Evolutionary conservation across 2,113 vertebrate species (phyloP).

Genomic region (Turnix velox): DNA sequence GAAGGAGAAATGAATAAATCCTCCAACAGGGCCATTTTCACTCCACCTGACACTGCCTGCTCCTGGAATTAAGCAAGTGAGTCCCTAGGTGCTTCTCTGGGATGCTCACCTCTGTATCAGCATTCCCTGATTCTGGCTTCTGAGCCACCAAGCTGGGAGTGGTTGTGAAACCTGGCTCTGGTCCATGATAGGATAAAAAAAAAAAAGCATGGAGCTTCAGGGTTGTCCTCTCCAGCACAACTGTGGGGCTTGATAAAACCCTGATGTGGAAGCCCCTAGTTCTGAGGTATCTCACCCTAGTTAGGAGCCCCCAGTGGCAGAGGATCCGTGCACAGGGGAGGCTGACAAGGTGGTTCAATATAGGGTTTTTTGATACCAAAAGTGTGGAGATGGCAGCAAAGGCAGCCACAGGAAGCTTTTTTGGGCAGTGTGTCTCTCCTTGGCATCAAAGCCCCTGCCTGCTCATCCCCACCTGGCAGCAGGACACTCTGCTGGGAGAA

Average conservation of each 20-base stretch:
- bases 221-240: rapidly evolving
- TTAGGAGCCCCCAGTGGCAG: not conserved
- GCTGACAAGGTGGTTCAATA: not conserved
- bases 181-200: not conserved
- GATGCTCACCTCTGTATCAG: not conserved
- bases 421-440: not conserved
- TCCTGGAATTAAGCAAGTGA: constrained; percentile 24
- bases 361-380: rapidly evolving
- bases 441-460: rapidly evolving
- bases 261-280: not conserved
- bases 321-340: rapidly evolving
- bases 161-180: not conserved
- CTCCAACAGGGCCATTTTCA: constrained; percentile 35
- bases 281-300: not conserved
- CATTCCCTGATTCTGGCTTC: not conserved
- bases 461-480: not conserved
- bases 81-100: not conserved
- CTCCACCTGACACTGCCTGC: not conserved
- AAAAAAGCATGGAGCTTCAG: not conserved
- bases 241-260: not conserved
- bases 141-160: not conserved
- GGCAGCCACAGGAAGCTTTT: not conserved
- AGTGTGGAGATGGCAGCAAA: not conserved
- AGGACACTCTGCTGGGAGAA: not conserved
- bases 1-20: constrained; percentile 74